A percentile compares a stretch with the other conserved stretches of the same genome.
These are phyloP conservation scores for Drosophila navojoa DNA, from an alignment of 1,140 invertebrate species.

Conservation along the genomic window DNA sequence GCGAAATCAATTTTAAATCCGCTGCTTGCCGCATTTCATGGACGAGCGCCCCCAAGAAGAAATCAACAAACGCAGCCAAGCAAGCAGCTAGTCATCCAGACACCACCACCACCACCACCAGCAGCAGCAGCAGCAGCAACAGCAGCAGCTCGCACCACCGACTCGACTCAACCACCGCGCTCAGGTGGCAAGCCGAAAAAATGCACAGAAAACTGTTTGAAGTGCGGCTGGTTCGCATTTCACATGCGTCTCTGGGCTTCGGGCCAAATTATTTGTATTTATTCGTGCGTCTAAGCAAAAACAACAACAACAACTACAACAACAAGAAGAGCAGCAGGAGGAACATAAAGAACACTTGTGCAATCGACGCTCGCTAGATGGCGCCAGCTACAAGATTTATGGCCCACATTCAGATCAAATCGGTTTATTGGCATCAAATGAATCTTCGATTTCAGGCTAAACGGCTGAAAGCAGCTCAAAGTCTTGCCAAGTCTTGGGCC, in stretches of 20 bases:
- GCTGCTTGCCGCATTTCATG: constrained; percentile 43
- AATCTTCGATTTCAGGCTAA: constrained; percentile 1
- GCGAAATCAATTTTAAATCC: constrained; percentile 49
- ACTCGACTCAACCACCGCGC: neutral
- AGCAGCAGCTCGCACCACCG: too few relatives aligned
- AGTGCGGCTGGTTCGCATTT: constrained; percentile 41
- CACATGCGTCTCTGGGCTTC: too few relatives aligned
- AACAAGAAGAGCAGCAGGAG: neutral
- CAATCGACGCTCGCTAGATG: constrained; percentile 60
- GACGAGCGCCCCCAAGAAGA: constrained; percentile 38
- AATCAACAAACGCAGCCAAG: constrained; percentile 26
- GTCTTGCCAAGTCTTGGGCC: too few relatives aligned
- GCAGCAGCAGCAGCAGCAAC: neutral
- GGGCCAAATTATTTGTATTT: constrained; percentile 75
- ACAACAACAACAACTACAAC: constrained; percentile 1
- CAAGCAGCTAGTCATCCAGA: constrained; percentile 1
- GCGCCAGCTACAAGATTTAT: constrained; percentile 44
- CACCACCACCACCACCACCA: neutral
- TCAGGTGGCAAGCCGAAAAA: constrained; percentile 44
- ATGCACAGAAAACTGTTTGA: constrained; percentile 58
- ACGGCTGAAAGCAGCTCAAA: neutral
- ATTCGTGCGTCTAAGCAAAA: constrained; percentile 68
- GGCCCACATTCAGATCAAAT: neutral
- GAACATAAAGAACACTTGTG: neutral
- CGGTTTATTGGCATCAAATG: constrained; percentile 3